Base-by-base conservation (phyloP, 1,140 invertebrate genomes). In the Papilio xuthus region DNA sequence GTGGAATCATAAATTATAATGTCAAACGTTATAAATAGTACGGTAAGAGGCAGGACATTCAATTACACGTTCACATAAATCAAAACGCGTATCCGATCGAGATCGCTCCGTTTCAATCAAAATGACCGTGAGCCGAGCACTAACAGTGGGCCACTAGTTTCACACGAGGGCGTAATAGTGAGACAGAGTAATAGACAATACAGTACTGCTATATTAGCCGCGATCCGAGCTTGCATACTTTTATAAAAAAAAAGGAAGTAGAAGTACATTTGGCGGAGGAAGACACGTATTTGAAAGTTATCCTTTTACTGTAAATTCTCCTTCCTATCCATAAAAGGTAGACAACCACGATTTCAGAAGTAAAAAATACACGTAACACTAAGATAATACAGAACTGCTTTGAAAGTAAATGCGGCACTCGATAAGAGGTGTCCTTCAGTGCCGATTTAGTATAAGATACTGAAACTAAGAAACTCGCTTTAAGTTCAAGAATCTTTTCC, bases 21-120 rank as follows among this genome's bases (percentile, higher is more conserved):
- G 73, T 53, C 73, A 75, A 75, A 75, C n/a, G 32, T 47, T 28
- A 74, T 67, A 71, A 77, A 78, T 63, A 76, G 74, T 63, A 71
- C 67, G 72, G 70, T 80, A 75, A 47, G 78, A 74, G 44, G 67
- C 60, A 69, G 72, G 72, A 70, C 73, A 76, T 77, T 50, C 77
- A 60, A 83, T 79, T 81, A 53, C 44, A 71, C 77, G 77, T 71
- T 77, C 60, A 80, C 81, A 84, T 85, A 80, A 85, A 85, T 85
- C 84, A 84, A 78, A 56, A 28, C 41, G 67, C 70, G 72, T 78
- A 80, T 80, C 60, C 79, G 72, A 56, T 37, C 72, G 56, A 26
- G 20, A 82, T 84, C 80, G 80, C 81, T 83, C 79, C 77, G 73
- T 69, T 77, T 79, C 63, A 71, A 78, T 79, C 73, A 56, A 75